Evolutionary conservation across 2,113 vertebrate species (phyloP).

Genomic region (Scalopus aquaticus): DNA sequence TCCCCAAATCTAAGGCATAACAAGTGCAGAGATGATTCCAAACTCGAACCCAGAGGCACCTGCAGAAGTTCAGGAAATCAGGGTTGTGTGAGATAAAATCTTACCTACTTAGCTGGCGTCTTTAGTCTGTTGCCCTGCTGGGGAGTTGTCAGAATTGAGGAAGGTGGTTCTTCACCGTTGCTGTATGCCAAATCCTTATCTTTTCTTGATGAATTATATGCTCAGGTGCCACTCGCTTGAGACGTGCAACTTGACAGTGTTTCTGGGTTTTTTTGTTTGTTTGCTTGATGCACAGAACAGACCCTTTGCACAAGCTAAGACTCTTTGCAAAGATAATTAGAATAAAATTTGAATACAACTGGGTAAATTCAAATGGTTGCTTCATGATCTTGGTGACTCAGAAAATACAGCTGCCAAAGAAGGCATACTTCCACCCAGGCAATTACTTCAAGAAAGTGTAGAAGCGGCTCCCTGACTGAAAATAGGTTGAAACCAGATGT

Average conservation of each 20-base stretch:
- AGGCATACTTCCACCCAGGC: neutral
- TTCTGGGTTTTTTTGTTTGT: neutral
- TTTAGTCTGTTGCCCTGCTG: neutral
- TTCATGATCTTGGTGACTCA: neutral
- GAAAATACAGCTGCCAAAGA: neutral
- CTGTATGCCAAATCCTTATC: neutral
- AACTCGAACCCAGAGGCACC: neutral
- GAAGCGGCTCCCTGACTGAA: neutral
- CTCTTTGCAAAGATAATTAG: neutral
- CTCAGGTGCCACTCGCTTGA: neutral
- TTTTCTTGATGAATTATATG: neutral
- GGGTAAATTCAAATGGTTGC: neutral
- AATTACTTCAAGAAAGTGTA: neutral
- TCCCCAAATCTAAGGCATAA: neutral
- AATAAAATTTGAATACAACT: slow-evolving; percentile 23
- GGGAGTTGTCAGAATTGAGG: neutral
- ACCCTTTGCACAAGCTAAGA: neutral
- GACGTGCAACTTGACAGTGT: neutral
- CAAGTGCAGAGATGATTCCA: neutral
- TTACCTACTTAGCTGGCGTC: neutral
- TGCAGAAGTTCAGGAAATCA: neutral
- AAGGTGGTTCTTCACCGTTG: neutral
- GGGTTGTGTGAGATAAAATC: neutral
- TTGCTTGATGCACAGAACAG: neutral
- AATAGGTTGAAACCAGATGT: neutral